Conservation (phyloP, 2,888 invertebrate species). For the Pandemis cinnamomeana region DNA sequence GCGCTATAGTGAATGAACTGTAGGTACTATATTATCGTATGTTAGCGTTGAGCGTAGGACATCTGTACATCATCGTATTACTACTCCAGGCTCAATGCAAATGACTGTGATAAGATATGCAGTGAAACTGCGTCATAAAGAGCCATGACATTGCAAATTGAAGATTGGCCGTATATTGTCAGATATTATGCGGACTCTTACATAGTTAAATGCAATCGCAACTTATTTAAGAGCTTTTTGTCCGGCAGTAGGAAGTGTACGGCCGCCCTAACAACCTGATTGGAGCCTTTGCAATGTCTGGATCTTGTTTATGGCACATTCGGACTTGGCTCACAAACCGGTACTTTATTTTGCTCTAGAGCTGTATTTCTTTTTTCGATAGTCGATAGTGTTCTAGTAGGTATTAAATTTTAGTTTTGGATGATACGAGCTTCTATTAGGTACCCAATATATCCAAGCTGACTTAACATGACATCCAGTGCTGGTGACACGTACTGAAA, state of each 20-base stretch:
- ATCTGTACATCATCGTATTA: constrained; percentile 1
- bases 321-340: constrained; percentile 49
- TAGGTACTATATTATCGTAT: constrained; percentile 40
- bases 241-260: constrained; percentile 6
- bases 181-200: background rate
- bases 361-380: constrained; percentile 24
- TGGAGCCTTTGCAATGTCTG: constrained; percentile 53
- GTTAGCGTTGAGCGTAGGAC: constrained; percentile 16
- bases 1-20: constrained; percentile 70
- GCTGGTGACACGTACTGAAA: background rate
- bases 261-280: constrained; percentile 44
- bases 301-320: constrained; percentile 48
- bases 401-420: background rate
- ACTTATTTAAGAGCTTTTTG: background rate
- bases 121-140: background rate
- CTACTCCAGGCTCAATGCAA: background rate
- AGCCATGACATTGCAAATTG: background rate
- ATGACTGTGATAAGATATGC: background rate
- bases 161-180: background rate
- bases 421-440: background rate
- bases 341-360: constrained; percentile 58
- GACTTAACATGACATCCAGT: background rate
- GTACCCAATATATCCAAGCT: background rate
- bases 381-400: constrained; percentile 15
- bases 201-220: background rate